Evolutionary conservation across 2,888 invertebrate genomes (phyloP), one percentile per base, ranked within the genome.

Genomic region (Eupithecia vulgata): DNA sequence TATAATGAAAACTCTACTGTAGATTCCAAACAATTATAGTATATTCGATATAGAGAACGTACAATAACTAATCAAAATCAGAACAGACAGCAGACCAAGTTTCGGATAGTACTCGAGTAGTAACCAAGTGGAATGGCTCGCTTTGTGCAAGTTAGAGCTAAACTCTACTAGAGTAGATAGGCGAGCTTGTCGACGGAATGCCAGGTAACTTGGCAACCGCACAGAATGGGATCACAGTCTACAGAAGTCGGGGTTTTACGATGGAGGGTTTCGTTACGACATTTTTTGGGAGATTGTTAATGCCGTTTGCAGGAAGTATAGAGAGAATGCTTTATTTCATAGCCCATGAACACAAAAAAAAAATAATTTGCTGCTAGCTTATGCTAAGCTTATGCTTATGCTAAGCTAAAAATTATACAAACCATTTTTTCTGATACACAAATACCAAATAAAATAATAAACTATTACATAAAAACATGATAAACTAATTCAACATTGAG

Each of bases 81-180:
- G 71, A 73, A 73, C 66, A 69, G 71, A 45, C 71, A 37, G 48
- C 71, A 65, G 72, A 61, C 17, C 77, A 81, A 81, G 81, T 81
- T 81, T 77, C 78, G 66, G 34, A 15, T 25, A 1, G 34, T 34
- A 61, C 61, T n/a, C 37, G 62, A 75, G 73, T 76, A 62, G 79
- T 81, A 83, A 83, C 84, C 85, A 85, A 84, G 81, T 84, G 84
- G 86, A 86, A 87, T 87, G 90, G 91, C 85, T 87, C 83, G 90
- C 88, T 91, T 91, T 91, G 90, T 89, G 82, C 80, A 78, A 83
- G 80, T 83, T 81, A 80, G 80, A 75, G 67, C 75, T 73, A 78
- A 57, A 79, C 77, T 76, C 74, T 72, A 76, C 77, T 8, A 52
- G 48, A 52, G 48, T 48, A 52, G 48, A n/a, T 76, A 72, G 73